These are phyloP conservation scores for Setipinna tenuifilis DNA, from an alignment of 2,797 vertebrate species.

Conservation along the genomic window DNA sequence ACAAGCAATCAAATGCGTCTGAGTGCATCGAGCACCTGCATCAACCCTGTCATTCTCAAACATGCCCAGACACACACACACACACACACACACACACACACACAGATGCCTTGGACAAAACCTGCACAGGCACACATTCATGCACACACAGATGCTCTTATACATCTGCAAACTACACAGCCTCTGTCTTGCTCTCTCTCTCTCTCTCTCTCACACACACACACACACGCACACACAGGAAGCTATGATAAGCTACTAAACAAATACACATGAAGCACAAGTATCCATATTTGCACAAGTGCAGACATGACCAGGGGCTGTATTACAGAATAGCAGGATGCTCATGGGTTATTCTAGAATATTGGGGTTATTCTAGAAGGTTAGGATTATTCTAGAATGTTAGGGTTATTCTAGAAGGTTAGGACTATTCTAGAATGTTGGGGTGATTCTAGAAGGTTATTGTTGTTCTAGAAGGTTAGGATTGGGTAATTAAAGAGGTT, in stretches of 20 bases:
- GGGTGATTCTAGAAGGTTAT: no score
- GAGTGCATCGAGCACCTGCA: neutral
- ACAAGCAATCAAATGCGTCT: neutral
- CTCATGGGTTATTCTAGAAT: no score
- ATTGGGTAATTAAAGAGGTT: no score
- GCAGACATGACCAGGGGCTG: no score
- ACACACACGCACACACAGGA: slow-evolving; percentile 22
- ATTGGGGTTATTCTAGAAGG: no score
- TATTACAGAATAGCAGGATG: no score
- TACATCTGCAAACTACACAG: slow-evolving; percentile 6
- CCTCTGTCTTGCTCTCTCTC: slow-evolving; percentile 63
- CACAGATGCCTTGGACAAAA: neutral
- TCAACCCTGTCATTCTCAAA: neutral
- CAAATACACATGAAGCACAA: neutral
- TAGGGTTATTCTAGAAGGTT: no score
- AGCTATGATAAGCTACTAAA: no score
- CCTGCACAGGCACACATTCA: neutral
- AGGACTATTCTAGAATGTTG: no score
- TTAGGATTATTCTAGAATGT: no score
- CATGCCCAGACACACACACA: neutral
- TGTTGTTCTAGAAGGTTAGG: no score
- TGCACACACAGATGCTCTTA: neutral
- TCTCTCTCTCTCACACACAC: slow-evolving; percentile 62
- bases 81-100: neutral
- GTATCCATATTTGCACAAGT: neutral